Conservation (phyloP, 2,888 invertebrate genomes). For the Clistopyga incitator region DNA sequence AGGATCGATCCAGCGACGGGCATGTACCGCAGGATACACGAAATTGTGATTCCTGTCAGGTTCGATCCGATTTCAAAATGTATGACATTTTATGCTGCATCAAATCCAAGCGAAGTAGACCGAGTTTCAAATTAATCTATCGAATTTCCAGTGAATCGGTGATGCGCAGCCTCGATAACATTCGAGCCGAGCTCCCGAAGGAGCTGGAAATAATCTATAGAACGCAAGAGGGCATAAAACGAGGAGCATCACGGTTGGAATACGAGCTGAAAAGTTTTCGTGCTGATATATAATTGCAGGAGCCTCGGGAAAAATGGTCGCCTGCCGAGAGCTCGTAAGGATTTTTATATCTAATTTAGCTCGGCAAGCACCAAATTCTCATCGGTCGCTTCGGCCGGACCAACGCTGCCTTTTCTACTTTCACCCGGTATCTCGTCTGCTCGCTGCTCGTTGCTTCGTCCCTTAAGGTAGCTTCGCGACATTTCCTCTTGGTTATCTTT, state of each 20-base stretch:
- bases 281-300: not conserved
- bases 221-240: not conserved
- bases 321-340: not conserved
- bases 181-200: slow-evolving; percentile 17
- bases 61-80: not conserved
- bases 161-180: slow-evolving; percentile 17
- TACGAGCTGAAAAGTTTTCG: slow-evolving; percentile 28
- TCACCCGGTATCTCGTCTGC: not conserved
- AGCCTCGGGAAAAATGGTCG: not conserved
- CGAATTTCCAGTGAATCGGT: slow-evolving; percentile 7
- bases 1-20: not conserved
- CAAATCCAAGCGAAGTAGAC: not conserved
- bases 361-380: slow-evolving; percentile 24
- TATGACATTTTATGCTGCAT: not conserved
- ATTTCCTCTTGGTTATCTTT: slow-evolving; percentile 17
- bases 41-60: not conserved
- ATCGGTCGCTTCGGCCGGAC: slow-evolving; percentile 9
- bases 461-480: not conserved
- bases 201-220: slow-evolving; percentile 10
- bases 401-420: slow-evolving; percentile 26
- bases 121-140: slow-evolving; percentile 22
- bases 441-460: slow-evolving; percentile 22
- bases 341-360: slow-evolving; percentile 37
- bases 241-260: slow-evolving; percentile 11
- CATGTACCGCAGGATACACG: not conserved